A percentile compares a stretch with the other conserved stretches of the same genome.
Evolutionary conservation across 2,888 invertebrate genomes (phyloP).

Genomic region (Chrysina gloriosa): DNA sequence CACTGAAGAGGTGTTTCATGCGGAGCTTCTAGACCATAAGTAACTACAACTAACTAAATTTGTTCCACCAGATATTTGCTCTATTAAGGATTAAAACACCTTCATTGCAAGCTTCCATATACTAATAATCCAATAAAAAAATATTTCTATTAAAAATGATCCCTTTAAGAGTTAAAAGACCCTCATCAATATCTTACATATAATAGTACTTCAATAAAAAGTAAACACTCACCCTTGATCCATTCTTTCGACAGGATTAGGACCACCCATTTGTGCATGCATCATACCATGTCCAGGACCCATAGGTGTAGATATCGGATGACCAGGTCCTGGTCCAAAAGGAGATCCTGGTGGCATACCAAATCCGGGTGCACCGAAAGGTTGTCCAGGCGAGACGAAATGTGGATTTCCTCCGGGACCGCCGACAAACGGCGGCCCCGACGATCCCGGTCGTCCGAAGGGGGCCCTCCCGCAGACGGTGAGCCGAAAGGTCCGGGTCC

Average conservation of each 20-base stretch:
- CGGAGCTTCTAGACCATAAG: too few relatives aligned
- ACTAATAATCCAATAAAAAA: too few relatives aligned
- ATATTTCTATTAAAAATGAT: too few relatives aligned
- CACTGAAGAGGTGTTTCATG: too few relatives aligned
- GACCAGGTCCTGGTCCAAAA: slow-evolving; percentile 74
- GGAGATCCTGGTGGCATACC: slow-evolving; percentile 79
- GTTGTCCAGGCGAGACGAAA: slow-evolving; percentile 72
- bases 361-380: slow-evolving; percentile 74
- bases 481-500: slow-evolving; percentile 77
- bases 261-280: slow-evolving; percentile 74
- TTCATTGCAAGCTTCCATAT: too few relatives aligned
- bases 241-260: slow-evolving; percentile 84
- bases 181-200: too few relatives aligned
- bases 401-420: slow-evolving; percentile 77
- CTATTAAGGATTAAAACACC: too few relatives aligned
- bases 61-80: too few relatives aligned
- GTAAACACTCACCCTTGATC: slow-evolving; percentile 76
- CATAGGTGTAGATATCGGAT: slow-evolving; percentile 74
- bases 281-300: slow-evolving; percentile 71
- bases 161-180: too few relatives aligned
- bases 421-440: slow-evolving; percentile 77
- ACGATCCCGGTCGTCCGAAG: slow-evolving; percentile 74
- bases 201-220: too few relatives aligned
- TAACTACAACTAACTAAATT: too few relatives aligned
- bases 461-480: slow-evolving; percentile 71